phyloP scores from a whole-genome alignment of 1,140 invertebrate genomes.

The Sarcophaga bullata region DNA sequence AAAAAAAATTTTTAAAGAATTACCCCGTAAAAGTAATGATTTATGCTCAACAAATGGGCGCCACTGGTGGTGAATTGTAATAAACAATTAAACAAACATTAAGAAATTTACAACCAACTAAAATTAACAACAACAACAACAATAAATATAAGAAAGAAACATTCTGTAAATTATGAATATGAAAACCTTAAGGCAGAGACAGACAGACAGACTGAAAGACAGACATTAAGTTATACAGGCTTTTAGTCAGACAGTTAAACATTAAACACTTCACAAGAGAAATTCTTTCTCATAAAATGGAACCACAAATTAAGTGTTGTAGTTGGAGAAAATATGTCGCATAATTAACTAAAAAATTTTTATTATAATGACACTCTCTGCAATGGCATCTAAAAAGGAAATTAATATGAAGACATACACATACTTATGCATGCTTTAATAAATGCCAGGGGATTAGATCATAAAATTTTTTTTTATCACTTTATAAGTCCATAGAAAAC shows the following conservation, averaged over 20 bases:
- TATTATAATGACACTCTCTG: too few species aligned
- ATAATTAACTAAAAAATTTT: background rate
- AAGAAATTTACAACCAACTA: slow-evolving; percentile 3
- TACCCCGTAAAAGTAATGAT: background rate
- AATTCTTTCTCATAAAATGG: slow-evolving; percentile 15
- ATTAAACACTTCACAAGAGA: background rate
- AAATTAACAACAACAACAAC: background rate
- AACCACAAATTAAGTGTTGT: background rate
- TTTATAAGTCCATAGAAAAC: too few species aligned
- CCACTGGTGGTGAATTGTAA: slow-evolving; percentile 1
- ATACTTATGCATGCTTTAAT: too few species aligned
- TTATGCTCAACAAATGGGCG: background rate
- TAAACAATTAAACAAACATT: slow-evolving; percentile 8
- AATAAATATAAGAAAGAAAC: background rate
- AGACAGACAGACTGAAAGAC: background rate
- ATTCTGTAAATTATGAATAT: background rate
- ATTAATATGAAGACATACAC: too few species aligned
- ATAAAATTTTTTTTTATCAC: too few species aligned
- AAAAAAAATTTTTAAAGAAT: background rate
- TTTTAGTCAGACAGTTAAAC: background rate
- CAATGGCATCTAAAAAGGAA: too few species aligned
- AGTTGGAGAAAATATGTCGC: background rate
- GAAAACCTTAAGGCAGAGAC: background rate
- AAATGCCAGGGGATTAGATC: too few species aligned
- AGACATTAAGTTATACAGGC: background rate